Base-by-base conservation (phyloP, 1,140 invertebrate species). In the Neodiprion pinetum region DNA sequence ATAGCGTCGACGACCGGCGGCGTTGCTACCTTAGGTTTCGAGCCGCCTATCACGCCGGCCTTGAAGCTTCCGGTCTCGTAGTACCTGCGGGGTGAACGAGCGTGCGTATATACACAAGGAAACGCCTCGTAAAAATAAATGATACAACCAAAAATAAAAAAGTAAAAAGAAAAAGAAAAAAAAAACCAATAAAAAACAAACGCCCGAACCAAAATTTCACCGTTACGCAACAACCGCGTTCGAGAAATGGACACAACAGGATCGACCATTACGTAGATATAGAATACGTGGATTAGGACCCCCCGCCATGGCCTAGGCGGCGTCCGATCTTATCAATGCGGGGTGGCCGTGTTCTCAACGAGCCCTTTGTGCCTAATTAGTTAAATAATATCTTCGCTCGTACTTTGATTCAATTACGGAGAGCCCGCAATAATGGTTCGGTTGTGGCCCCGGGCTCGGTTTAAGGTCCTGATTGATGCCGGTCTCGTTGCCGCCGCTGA, bases 41-140 rank as follows among this genome's bases (percentile, higher is more conserved):
- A 98, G 17, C 98, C 98, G 3, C 98, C 98, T 82, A 99, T 99
- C 50, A 99, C 98, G 8, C 98, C 98, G 9, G 98, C 98, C 86
- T 98, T 98, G 90, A 99, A 99, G 81, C 96, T 98, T 69, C 98
- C 98, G 84, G 97, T 99, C 88, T 99, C 98, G 87, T 99, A 99
- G 91, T 98, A 98, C 90, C 97, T 98, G 90, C 0, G 84, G 85
- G 79, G 28, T 40, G 28, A 40, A 40, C 28, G 28, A 40, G 2
- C 28, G 28, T 40, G 28, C 28, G 28, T 40, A 40, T 3, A 81
- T 65, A 11, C 53, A 11, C n/a, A 68, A 4, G 3, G 67, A 69
- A 69, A 8, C 17, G 40, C 7, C 11, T 17, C 40, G 12, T 69
- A 9, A 69, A 69, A 69, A 69, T 12, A 14, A 23, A 69, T 17